Conservation (phyloP, 30 jellyfish, hydroid and myxozoan species). For the Cassiopea andromeda region DNA sequence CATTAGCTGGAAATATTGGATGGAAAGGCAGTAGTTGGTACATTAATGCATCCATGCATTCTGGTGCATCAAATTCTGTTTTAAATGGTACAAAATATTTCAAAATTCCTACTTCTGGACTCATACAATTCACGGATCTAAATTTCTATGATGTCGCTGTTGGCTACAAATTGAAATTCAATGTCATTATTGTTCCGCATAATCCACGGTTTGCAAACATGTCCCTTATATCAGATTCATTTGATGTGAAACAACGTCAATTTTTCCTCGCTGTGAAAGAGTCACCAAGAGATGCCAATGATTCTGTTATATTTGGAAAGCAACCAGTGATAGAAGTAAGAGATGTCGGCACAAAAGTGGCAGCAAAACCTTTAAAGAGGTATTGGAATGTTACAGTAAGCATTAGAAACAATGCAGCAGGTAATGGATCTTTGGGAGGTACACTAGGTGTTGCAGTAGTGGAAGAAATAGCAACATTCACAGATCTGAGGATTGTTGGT, state of each 20-base stretch:
- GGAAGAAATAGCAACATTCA: conserved; percentile 62
- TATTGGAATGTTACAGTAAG: conserved; percentile 73
- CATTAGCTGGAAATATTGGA: conserved; percentile 78
- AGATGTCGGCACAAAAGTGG: conserved; percentile 79
- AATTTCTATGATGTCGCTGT: conserved; percentile 64
- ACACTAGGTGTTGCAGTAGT: conserved; percentile 10
- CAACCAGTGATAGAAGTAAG: conserved; percentile 85
- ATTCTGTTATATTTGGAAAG: conserved; percentile 71
- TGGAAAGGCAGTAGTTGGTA: conserved; percentile 82
- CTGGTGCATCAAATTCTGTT: conserved; percentile 48
- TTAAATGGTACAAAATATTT: conserved; percentile 64
- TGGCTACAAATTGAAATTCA: conserved; percentile 57
- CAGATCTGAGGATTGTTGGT: conserved; percentile 60
- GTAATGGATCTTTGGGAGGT: conserved; percentile 67
- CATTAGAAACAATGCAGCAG: conserved; percentile 31
- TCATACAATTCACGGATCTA: conserved; percentile 57
- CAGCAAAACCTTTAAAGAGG: conserved; percentile 69
- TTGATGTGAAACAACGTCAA: conserved; percentile 70
- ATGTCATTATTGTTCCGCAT: conserved; percentile 56
- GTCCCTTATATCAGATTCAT: conserved; percentile 66
- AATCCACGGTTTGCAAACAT: conserved; percentile 60
- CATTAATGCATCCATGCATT: conserved; percentile 64
- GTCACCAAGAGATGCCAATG: conserved; percentile 73
- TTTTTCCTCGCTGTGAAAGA: conserved; percentile 67
- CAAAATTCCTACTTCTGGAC: conserved; percentile 74